Evolutionary conservation across 2,797 vertebrate species (phyloP).

Genomic region (Mergus octosetaceus): DNA sequence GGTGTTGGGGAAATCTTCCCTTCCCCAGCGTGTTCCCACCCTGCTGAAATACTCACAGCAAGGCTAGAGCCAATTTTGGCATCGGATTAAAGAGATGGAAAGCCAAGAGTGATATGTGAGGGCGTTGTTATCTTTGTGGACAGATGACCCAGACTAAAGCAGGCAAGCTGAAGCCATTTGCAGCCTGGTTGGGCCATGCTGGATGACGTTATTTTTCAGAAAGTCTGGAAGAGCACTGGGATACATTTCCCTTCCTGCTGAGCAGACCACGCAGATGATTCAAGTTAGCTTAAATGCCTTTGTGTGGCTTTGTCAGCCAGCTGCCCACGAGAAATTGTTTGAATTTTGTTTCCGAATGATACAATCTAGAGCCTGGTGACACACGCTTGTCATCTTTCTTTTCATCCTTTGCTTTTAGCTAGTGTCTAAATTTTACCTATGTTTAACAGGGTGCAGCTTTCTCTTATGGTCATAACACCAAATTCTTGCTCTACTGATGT

Average conservation of each 20-base stretch:
- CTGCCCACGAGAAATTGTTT: constrained; percentile 40
- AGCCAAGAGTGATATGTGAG: background rate
- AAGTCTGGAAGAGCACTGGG: background rate
- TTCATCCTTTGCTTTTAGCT: constrained; percentile 25
- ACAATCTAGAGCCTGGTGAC: background rate
- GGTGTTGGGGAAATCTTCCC: background rate
- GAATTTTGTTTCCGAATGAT: constrained; percentile 46
- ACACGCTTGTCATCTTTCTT: constrained; percentile 12
- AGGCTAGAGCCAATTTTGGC: background rate
- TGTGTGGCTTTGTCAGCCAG: constrained; percentile 19
- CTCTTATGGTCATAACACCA: background rate
- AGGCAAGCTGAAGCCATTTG: background rate
- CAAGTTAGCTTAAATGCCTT: constrained; percentile 46
- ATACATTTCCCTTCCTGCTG: background rate
- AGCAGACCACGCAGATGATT: background rate
- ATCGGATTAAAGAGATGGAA: background rate
- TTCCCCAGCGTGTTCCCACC: background rate
- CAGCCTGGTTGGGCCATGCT: background rate
- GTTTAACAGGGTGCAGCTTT: constrained; percentile 15
- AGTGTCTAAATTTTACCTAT: constrained; percentile 3
- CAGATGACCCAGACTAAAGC: background rate
- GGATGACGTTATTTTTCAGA: background rate
- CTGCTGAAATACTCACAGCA: background rate
- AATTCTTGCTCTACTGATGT: background rate
- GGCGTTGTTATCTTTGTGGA: background rate